Evolutionary conservation across 2,888 invertebrate genomes (phyloP).

Genomic region (Tineola bisselliella): DNA sequence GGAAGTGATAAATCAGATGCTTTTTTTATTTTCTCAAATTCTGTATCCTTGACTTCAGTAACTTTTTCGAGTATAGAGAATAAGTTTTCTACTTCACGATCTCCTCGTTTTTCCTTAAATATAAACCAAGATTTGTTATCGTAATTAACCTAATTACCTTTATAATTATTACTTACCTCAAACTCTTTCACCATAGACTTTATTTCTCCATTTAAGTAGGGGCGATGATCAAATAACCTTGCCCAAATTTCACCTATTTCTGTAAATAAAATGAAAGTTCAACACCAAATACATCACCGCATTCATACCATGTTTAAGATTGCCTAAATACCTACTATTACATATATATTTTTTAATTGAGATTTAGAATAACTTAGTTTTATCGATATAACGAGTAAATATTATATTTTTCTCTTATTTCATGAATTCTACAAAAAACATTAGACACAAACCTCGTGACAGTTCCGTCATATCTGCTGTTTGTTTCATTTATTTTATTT

Average conservation of each 20-base stretch:
- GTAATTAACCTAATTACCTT: neutral
- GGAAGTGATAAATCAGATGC: conserved; percentile 70
- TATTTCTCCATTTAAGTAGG: conserved; percentile 87
- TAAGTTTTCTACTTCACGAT: conserved; percentile 81
- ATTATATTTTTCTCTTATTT: too few species aligned
- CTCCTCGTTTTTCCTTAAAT: conserved; percentile 77
- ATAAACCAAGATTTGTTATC: neutral
- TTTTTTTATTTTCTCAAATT: conserved; percentile 74
- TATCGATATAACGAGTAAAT: too few species aligned
- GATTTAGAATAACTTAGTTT: too few species aligned
- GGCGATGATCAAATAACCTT: conserved; percentile 86
- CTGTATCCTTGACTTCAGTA: conserved; percentile 79
- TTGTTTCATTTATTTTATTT: neutral
- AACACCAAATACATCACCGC: too few species aligned
- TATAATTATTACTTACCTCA: conserved; percentile 70
- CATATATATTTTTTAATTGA: too few species aligned
- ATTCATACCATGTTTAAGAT: too few species aligned
- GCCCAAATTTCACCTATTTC: conserved; percentile 86
- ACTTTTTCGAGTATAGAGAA: conserved; percentile 80
- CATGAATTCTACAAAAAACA: neutral
- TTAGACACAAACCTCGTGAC: conserved; percentile 52
- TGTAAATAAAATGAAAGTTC: conserved; percentile 36
- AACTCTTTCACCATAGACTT: conserved; percentile 85
- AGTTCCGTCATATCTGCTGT: conserved; percentile 46
- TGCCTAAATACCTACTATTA: too few species aligned